Percentiles rank a stretch among this genome's conserved stretches.
Conservation (phyloP, 2,113 vertebrate genomes). For the Ceuthmochares aereus region DNA sequence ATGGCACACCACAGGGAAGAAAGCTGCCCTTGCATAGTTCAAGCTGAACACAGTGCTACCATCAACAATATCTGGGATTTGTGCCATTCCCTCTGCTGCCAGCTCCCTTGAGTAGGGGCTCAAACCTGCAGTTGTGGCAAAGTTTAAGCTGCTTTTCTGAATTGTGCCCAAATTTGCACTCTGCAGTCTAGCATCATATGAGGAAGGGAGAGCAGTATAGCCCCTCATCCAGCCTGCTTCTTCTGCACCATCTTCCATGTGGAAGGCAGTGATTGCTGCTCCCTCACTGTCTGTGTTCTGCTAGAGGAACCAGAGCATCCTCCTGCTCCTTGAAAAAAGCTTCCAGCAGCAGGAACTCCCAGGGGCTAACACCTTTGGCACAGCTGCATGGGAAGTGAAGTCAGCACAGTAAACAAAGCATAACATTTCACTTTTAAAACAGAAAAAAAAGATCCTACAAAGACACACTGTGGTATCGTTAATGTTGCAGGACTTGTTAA, state of each 20-base stretch:
- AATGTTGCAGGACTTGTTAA: background rate
- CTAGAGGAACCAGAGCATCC: background rate
- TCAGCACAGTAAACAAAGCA: background rate
- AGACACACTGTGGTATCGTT: accelerated
- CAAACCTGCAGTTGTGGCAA: accelerated
- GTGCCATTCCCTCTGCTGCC: background rate
- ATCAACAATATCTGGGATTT: accelerated
- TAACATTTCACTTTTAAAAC: background rate
- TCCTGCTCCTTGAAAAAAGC: background rate
- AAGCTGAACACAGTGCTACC: background rate
- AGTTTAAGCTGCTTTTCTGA: background rate
- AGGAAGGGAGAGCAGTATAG: background rate
- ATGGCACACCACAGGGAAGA: accelerated
- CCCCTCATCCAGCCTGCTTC: accelerated
- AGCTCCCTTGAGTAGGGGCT: background rate
- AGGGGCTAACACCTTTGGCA: background rate
- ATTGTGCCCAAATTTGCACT: background rate
- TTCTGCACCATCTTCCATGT: background rate
- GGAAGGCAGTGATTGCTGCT: background rate
- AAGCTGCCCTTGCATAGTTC: accelerated
- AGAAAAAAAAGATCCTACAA: background rate
- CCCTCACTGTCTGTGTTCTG: background rate
- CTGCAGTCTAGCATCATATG: background rate
- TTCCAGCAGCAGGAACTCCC: background rate
- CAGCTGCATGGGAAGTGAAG: background rate